Percentiles rank a stretch among this genome's conserved stretches.
Conservation (phyloP, 2,888 invertebrate species). For the Mantis religiosa region DNA sequence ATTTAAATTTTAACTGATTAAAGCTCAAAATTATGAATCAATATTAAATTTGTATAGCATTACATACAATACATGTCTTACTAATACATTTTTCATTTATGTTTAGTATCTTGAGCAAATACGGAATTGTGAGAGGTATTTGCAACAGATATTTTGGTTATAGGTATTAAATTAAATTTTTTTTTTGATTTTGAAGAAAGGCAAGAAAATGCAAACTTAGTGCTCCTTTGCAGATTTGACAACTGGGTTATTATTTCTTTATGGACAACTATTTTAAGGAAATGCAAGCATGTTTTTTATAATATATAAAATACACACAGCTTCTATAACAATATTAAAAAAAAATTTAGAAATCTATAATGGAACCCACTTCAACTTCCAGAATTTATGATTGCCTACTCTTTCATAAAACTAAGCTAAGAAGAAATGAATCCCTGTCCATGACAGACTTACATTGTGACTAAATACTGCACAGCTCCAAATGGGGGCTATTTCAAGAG, state of each 20-base stretch:
- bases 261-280: not conserved
- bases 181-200: not conserved
- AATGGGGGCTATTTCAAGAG: not conserved
- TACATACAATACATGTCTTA: not conserved
- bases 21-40: not conserved
- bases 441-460: not conserved
- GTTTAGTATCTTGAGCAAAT: not conserved
- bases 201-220: not conserved
- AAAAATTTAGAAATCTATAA: not conserved
- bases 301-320: not conserved
- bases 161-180: not conserved
- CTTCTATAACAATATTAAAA: not conserved
- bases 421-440: not conserved
- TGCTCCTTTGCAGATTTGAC: not conserved
- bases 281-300: not conserved
- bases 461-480: not conserved
- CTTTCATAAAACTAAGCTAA: not conserved
- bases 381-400: not conserved
- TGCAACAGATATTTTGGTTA: not conserved
- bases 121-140: not conserved
- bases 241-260: not conserved
- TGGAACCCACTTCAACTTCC: not conserved
- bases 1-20: not conserved
- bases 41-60: not conserved
- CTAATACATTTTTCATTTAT: not conserved